Conservation (phyloP, 1,140 invertebrate species). For the Nebria ingens region DNA sequence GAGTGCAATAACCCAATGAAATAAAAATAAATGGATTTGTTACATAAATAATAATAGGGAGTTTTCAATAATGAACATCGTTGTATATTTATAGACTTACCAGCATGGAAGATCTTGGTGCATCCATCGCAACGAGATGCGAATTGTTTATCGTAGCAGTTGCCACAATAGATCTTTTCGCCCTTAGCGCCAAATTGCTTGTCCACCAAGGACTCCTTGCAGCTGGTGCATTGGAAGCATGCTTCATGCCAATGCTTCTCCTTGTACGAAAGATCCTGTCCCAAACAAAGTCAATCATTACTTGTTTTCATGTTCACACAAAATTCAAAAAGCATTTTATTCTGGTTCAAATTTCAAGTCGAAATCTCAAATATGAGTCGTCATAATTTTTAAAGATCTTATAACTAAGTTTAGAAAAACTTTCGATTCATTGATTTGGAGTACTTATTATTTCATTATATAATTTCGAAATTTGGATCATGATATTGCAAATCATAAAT, state of each 20-base stretch:
- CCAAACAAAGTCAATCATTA: not conserved
- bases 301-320: not conserved
- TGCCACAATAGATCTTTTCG: conserved; percentile 97
- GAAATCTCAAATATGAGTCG: too few relatives aligned
- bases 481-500: too few relatives aligned
- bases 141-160: conserved; percentile 98
- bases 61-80: too few relatives aligned
- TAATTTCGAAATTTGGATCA: too few relatives aligned
- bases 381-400: too few relatives aligned
- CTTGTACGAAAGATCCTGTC: conserved; percentile 98
- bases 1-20: too few relatives aligned
- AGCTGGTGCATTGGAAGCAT: conserved; percentile 98
- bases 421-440: too few relatives aligned
- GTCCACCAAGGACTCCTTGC: conserved; percentile 93
- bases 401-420: too few relatives aligned
- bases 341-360: conserved; percentile 6
- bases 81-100: too few relatives aligned
- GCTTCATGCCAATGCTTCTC: conserved; percentile 99
- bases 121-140: conserved; percentile 98
- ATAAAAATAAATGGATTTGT: too few relatives aligned
- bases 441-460: too few relatives aligned
- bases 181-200: conserved; percentile 98
- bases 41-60: too few relatives aligned
- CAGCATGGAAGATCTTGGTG: conserved; percentile 95
- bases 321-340: not conserved